A percentile compares a stretch with the other conserved stretches of the same genome.
Evolutionary conservation across 2,113 vertebrate genomes (phyloP).

Genomic region (Pyrgilauda ruficollis): DNA sequence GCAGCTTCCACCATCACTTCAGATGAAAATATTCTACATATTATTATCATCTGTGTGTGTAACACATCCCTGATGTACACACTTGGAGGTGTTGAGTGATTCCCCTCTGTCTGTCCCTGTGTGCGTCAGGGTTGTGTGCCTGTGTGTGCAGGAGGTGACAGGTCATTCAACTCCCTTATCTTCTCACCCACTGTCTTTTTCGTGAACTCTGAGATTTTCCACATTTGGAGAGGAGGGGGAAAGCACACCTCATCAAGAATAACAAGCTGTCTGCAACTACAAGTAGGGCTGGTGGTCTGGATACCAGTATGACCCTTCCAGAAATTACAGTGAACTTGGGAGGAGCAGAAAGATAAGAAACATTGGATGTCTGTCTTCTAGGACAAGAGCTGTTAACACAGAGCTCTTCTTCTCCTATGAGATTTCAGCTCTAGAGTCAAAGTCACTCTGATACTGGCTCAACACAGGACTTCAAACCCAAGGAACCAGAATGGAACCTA

Average conservation of each 20-base stretch:
- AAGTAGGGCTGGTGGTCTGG: background rate
- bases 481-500: background rate
- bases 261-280: slow-evolving; percentile 11
- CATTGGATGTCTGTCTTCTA: background rate
- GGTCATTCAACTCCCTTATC: slow-evolving; percentile 52
- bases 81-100: slow-evolving; percentile 44
- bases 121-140: background rate
- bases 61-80: slow-evolving; percentile 25
- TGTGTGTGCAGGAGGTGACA: slow-evolving; percentile 23
- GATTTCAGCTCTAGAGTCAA: background rate
- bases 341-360: background rate
- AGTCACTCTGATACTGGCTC: background rate
- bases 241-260: background rate
- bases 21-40: slow-evolving; percentile 48
- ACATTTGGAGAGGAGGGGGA: slow-evolving; percentile 38
- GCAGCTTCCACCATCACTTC: background rate
- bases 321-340: background rate
- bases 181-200: slow-evolving; percentile 47
- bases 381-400: background rate
- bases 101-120: background rate
- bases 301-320: background rate
- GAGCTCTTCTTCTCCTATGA: background rate
- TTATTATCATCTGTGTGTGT: background rate
- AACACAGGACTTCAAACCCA: background rate
- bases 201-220: slow-evolving; percentile 35